Evolutionary conservation across 1,140 invertebrate species (phyloP).

Genomic region (Hypothenemus hampei): DNA sequence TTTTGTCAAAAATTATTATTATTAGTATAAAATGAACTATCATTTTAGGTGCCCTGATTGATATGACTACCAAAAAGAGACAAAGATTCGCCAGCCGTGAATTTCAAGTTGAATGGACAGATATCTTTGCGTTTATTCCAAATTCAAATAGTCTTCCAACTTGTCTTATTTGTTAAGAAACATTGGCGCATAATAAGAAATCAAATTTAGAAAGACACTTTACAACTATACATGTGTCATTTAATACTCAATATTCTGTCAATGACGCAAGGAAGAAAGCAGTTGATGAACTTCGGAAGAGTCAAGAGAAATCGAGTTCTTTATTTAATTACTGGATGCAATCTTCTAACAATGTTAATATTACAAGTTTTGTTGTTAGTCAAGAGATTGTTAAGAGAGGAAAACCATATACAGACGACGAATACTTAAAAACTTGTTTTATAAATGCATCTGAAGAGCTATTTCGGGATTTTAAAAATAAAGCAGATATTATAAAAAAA

Average conservation of each 20-base stretch:
- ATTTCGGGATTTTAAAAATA: slow-evolving; percentile 41
- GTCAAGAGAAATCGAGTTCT: slow-evolving; percentile 30
- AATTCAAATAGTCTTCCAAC: slow-evolving; percentile 19
- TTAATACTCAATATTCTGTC: slow-evolving; percentile 7
- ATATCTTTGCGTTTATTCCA: slow-evolving; percentile 29
- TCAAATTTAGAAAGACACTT: slow-evolving; percentile 37
- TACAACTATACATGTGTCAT: slow-evolving; percentile 11
- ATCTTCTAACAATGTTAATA: slow-evolving; percentile 39
- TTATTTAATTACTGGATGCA: slow-evolving; percentile 39
- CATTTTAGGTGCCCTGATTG: too few relatives aligned
- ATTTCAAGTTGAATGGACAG: slow-evolving; percentile 31
- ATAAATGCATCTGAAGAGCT: slow-evolving; percentile 29
- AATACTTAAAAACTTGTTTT: slow-evolving; percentile 36
- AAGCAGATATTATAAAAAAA: slow-evolving; percentile 38
- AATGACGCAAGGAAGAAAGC: slow-evolving; percentile 29
- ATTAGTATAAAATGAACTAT: too few relatives aligned
- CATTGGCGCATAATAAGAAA: slow-evolving; percentile 34
- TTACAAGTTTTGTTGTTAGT: slow-evolving; percentile 33
- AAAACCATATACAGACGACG: slow-evolving; percentile 39
- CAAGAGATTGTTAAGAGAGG: slow-evolving; percentile 37
- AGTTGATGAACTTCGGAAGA: slow-evolving; percentile 37
- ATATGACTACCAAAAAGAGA: too few relatives aligned
- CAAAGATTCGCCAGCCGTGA: too few relatives aligned
- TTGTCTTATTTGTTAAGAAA: slow-evolving; percentile 32
- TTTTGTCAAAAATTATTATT: too few relatives aligned